These are phyloP conservation scores for Amblyjoppa fuscipennis DNA, from an alignment of 2,888 invertebrate species.

Conservation along the genomic window DNA sequence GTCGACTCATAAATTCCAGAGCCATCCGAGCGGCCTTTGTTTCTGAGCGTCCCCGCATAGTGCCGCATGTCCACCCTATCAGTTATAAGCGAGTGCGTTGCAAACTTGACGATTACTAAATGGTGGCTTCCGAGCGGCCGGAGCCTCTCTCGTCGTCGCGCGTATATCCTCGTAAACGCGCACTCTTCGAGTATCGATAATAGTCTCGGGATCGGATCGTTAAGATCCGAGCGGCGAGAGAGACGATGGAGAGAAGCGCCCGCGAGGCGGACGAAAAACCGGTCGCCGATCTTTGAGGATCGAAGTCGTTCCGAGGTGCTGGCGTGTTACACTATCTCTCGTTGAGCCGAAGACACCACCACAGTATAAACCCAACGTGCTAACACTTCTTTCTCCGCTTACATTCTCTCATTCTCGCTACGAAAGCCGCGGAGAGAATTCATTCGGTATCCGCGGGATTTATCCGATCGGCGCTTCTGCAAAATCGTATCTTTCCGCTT, in stretches of 20 bases:
- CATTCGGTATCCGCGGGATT: conserved; percentile 37
- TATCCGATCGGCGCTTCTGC: conserved; percentile 39
- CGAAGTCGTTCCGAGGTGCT: conserved; percentile 52
- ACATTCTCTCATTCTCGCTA: conserved; percentile 17
- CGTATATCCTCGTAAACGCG: conserved; percentile 65
- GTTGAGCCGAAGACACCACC: conserved; percentile 25
- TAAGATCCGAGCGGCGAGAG: conserved; percentile 59
- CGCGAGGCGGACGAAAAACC: conserved; percentile 64
- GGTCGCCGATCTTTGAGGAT: conserved; percentile 65
- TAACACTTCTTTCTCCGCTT: conserved; percentile 37
- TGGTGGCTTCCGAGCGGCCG: conserved; percentile 5
- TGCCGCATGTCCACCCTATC: too few relatives aligned
- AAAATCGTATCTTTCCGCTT: conserved; percentile 23
- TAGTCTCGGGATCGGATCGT: conserved; percentile 70
- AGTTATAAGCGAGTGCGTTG: neutral
- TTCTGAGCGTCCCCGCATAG: too few relatives aligned
- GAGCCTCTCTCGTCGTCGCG: conserved; percentile 33
- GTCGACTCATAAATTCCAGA: too few relatives aligned
- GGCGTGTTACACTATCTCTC: conserved; percentile 32
- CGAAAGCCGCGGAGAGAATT: conserved; percentile 31
- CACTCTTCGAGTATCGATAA: conserved; percentile 69
- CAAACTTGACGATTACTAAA: conserved; percentile 21
- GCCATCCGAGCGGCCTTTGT: too few relatives aligned
- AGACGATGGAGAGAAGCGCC: neutral
- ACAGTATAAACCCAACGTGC: neutral